Conservation (phyloP, 2,888 invertebrate species). For the Lycocerus yunnanus region DNA sequence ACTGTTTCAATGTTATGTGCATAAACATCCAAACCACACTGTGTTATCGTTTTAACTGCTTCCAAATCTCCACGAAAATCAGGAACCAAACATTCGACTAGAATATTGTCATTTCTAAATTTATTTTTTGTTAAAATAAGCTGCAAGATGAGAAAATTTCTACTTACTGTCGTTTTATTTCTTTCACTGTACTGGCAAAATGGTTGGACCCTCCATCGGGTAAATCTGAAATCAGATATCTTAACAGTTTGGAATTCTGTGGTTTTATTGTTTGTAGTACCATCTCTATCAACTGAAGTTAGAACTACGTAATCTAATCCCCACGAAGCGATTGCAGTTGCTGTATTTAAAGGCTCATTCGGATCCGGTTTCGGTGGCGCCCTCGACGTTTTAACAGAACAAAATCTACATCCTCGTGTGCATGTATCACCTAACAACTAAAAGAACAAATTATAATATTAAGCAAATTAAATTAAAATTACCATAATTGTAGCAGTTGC, state of each 20-base stretch:
- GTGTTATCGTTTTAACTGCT: conserved; percentile 75
- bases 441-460: conserved; percentile 9
- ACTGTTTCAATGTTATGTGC: conserved; percentile 99
- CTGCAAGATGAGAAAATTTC: background rate
- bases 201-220: conserved; percentile 93
- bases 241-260: background rate
- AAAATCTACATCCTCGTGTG: conserved; percentile 97
- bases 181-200: conserved; percentile 87
- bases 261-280: conserved; percentile 58
- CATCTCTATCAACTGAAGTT: conserved; percentile 97
- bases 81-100: conserved; percentile 96
- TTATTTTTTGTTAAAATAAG: conserved; percentile 1
- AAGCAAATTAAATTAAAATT: conserved; percentile 32
- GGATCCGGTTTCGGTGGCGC: conserved; percentile 89
- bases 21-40: conserved; percentile 90
- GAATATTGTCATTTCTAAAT: conserved; percentile 75
- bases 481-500: conserved; percentile 99
- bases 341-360: conserved; percentile 90
- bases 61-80: conserved; percentile 87
- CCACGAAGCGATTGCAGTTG: conserved; percentile 90
- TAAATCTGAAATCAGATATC: conserved; percentile 66
- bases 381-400: conserved; percentile 95
- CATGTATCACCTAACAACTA: conserved; percentile 98
- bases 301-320: conserved; percentile 96
- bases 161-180: conserved; percentile 78